Evolutionary conservation across 2,113 vertebrate genomes (phyloP).

Genomic region (Diadophis punctatus): DNA sequence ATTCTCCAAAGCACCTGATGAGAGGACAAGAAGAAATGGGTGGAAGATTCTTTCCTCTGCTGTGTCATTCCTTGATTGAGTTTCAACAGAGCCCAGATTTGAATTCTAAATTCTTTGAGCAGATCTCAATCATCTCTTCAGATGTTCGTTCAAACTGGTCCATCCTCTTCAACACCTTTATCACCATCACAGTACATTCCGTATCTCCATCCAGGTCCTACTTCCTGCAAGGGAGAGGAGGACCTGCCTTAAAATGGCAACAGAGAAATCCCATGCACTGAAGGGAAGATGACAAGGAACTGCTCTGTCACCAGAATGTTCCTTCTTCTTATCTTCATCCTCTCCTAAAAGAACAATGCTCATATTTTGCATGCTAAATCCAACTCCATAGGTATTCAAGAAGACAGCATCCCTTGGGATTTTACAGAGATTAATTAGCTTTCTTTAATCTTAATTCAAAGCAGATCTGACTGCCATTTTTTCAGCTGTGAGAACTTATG

Average conservation of each 20-base stretch:
- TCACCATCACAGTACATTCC: neutral
- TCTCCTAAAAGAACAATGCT: neutral
- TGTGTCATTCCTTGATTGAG: neutral
- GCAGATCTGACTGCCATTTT: neutral
- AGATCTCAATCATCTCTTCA: neutral
- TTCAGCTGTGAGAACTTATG: slow-evolving; percentile 5
- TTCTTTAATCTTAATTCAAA: slow-evolving; percentile 35
- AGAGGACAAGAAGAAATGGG: neutral
- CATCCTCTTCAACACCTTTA: neutral
- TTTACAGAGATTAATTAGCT: slow-evolving; percentile 17
- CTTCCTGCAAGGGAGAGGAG: neutral
- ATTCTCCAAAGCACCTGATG: too few species aligned
- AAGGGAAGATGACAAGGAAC: neutral
- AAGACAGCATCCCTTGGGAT: neutral
- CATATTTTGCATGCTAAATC: neutral
- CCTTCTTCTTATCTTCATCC: neutral
- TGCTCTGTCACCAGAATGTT: too few species aligned
- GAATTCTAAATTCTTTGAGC: neutral
- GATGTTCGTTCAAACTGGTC: neutral
- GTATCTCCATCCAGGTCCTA: neutral
- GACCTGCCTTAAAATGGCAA: neutral
- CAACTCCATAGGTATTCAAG: neutral
- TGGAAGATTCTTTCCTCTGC: neutral
- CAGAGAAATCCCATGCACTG: neutral
- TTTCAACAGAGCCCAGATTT: neutral